Percentiles rank a stretch among this genome's conserved stretches.
phyloP scores from a whole-genome alignment of 2,888 invertebrate species.

The Limnephilus auricula region DNA sequence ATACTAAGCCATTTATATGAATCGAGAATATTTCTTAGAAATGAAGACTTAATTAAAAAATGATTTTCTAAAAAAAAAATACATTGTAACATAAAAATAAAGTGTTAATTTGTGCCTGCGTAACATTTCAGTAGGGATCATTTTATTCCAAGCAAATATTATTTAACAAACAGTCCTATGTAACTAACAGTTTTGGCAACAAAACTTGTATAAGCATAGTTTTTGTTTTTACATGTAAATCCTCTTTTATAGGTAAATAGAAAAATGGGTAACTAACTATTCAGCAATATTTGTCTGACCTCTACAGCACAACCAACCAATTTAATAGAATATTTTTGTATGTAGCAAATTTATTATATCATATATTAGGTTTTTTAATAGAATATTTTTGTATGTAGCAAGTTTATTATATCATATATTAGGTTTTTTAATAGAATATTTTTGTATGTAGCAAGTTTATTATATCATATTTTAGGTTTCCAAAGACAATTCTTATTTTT shows the following conservation, averaged over 20 bases:
- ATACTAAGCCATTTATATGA: not conserved
- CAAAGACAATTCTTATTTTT: not conserved
- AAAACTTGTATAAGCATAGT: conserved; percentile 6
- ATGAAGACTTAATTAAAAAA: not conserved
- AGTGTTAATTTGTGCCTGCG: not conserved
- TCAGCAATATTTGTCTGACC: not conserved
- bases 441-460: not conserved
- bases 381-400: not conserved
- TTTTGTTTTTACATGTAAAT: not conserved
- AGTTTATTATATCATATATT: not conserved
- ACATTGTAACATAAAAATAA: not conserved
- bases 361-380: not conserved
- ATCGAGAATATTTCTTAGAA: not conserved
- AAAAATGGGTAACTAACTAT: not conserved
- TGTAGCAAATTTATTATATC: not conserved
- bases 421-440: not conserved
- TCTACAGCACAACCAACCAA: not conserved
- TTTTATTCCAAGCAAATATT: not conserved
- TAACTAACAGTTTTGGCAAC: not conserved
- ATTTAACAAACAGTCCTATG: not conserved
- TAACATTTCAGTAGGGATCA: conserved; percentile 2
- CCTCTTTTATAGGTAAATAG: not conserved
- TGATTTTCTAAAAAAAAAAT: not conserved
- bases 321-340: not conserved
- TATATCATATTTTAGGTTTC: not conserved